A percentile compares a stretch with the other conserved stretches of the same genome.
Conservation (phyloP, 2,797 vertebrate species). For the Aeoliscus strigatus region DNA sequence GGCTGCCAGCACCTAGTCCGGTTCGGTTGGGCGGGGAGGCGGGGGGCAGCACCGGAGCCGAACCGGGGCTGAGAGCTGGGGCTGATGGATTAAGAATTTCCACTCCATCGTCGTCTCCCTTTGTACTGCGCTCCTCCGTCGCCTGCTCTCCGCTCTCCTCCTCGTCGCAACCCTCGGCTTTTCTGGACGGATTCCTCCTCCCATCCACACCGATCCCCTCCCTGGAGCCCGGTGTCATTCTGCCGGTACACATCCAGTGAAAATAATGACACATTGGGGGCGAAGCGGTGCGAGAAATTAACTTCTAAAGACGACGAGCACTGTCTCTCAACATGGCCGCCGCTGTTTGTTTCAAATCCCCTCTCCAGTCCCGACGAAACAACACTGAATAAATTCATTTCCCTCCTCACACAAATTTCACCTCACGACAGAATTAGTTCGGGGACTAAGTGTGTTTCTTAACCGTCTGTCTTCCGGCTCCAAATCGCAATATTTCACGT, state of each 20-base stretch:
- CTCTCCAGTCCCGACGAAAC: conserved; percentile 88
- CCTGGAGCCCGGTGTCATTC: conserved; percentile 96
- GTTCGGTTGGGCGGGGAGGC: conserved; percentile 66
- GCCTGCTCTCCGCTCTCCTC: conserved; percentile 84
- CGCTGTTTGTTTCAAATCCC: conserved; percentile 99
- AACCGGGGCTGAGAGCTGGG: conserved; percentile 66
- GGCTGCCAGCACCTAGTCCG: conserved; percentile 49
- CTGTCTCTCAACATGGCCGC: conserved; percentile 99
- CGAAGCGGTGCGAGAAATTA: conserved; percentile 66
- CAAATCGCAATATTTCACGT: conserved; percentile 23
- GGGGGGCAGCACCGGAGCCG: conserved; percentile 66
- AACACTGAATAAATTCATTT: conserved; percentile 71
- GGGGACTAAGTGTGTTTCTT: conserved; percentile 6
- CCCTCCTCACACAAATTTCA: conserved; percentile 21
- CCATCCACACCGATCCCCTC: conserved; percentile 87
- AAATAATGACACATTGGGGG: conserved; percentile 55
- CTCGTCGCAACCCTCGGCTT: conserved; percentile 86
- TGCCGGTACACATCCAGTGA: conserved; percentile 67
- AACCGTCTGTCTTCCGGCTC: conserved; percentile 24
- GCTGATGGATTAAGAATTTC: conserved; percentile 77
- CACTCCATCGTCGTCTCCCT: conserved; percentile 86
- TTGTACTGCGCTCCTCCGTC: conserved; percentile 90
- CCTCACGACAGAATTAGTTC: conserved; percentile 14
- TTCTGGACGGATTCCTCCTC: conserved; percentile 86
- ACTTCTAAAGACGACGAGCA: conserved; percentile 81